Conservation (phyloP, 2,888 invertebrate genomes). For the Scelioninae gen. 1 region DNA sequence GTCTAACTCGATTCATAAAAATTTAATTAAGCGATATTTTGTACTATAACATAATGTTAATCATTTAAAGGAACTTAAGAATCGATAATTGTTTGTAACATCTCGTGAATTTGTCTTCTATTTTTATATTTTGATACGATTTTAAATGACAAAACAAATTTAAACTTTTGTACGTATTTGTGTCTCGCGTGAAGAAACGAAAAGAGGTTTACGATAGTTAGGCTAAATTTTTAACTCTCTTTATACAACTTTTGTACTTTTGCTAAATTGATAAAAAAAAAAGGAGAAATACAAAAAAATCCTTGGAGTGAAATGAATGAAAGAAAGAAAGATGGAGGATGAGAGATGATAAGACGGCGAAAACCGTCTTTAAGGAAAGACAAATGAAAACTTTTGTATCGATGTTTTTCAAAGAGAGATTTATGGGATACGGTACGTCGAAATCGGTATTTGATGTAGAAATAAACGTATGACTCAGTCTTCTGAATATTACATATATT, state of each 20-base stretch:
- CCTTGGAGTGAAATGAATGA: neutral
- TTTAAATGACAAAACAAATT: no score
- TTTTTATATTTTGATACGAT: slow-evolving; percentile 32
- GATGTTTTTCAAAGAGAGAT: slow-evolving; percentile 80
- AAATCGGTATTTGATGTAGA: slow-evolving; percentile 61
- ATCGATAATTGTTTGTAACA: slow-evolving; percentile 11
- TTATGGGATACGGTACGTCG: slow-evolving; percentile 78
- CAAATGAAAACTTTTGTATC: slow-evolving; percentile 76
- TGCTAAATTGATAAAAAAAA: slow-evolving; percentile 43
- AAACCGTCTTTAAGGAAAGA: slow-evolving; percentile 46
- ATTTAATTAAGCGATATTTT: slow-evolving; percentile 15
- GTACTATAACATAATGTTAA: slow-evolving; percentile 18
- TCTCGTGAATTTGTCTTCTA: slow-evolving; percentile 39
- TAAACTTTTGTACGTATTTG: slow-evolving; percentile 38
- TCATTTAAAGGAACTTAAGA: neutral
- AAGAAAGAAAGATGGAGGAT: neutral
- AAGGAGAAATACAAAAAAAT: slow-evolving; percentile 7
- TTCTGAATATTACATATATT: slow-evolving; percentile 71
- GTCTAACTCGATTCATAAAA: slow-evolving; percentile 6
- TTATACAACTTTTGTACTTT: slow-evolving; percentile 58
- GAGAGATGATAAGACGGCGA: neutral
- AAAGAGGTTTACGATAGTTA: slow-evolving; percentile 53
- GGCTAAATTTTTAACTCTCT: slow-evolving; percentile 39
- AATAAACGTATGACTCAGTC: slow-evolving; percentile 69
- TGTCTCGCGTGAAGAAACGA: slow-evolving; percentile 16